phyloP scores from a whole-genome alignment of 2,888 invertebrate genomes.

The Mythimna pallens region DNA sequence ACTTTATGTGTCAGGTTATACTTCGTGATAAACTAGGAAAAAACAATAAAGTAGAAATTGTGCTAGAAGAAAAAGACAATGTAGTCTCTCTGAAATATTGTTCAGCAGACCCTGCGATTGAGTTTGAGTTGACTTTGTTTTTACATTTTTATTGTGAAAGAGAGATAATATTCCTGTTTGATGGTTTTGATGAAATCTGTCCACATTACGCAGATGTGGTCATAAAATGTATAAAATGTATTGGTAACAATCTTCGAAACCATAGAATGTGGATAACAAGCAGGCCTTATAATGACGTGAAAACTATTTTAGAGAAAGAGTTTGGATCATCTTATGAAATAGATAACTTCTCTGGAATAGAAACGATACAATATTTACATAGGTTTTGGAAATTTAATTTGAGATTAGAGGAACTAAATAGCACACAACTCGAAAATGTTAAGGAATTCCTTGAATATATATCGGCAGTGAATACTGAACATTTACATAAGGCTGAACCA shows the following conservation, averaged over 20 bases:
- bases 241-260: conserved; percentile 7
- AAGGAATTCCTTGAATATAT: conserved; percentile 20
- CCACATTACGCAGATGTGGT: conserved; percentile 51
- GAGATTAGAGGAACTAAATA: conserved; percentile 20
- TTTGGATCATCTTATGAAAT: conserved; percentile 46
- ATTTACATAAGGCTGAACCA: background rate
- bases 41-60: background rate
- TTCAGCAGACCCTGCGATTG: background rate
- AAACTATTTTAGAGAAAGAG: conserved; percentile 26
- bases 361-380: conserved; percentile 41
- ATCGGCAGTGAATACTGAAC: background rate
- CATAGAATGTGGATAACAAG: conserved; percentile 55
- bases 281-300: conserved; percentile 51
- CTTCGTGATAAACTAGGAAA: conserved; percentile 3
- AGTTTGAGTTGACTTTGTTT: conserved; percentile 46
- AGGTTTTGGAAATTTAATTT: conserved; percentile 40
- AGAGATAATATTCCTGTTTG: conserved; percentile 51
- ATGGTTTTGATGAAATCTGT: conserved; percentile 63
- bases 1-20: conserved; percentile 28
- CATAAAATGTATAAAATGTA: conserved; percentile 14
- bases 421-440: conserved; percentile 37
- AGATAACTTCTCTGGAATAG: conserved; percentile 19
- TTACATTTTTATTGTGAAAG: conserved; percentile 40
- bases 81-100: conserved; percentile 22
- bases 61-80: conserved; percentile 3